Evolutionary conservation across 2,888 invertebrate genomes (phyloP), one percentile per base, ranked within the genome.

Genomic region (Protophormia terraenovae): DNA sequence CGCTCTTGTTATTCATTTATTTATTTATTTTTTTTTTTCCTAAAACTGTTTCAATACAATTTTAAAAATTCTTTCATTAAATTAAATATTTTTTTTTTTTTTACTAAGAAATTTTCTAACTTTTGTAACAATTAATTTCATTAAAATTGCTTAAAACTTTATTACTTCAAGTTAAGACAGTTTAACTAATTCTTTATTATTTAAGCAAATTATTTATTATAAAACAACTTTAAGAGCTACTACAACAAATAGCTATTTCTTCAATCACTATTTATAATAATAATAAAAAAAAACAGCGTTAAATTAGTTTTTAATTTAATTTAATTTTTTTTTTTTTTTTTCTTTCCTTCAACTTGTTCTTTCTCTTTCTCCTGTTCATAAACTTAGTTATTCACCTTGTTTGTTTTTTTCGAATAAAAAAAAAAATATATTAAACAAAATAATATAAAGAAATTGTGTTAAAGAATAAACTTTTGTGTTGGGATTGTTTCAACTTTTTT

Each of bases 381-480:
- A n/a, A n/a, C n/a, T n/a, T n/a, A 35, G 19, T 35, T 53, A n/a
- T 35, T 35, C 22, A 53, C 50, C 69, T 53, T 67, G 14, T 27
- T 64, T 14, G n/a, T 32, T 32, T 47, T 47, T 14, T 69, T 14
- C 3, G 16, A 7, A 19, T 32, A 38, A n/a, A 3, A 24, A 62
- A 62, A 35, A n/a, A n/a, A n/a, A n/a, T n/a, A n/a, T n/a, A 45
- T 16, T 38, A 47, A 72, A 62, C 16, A 62, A 71, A 69, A 22
- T 27, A 6, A 16, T 5, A 27, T 5, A 71, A 55, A 38, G 32
- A 71, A 71, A 71, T 71, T 71, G 27, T 71, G 22, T 71, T 71
- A 71, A 71, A 55, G 53, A 24, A 27, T 27, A 72, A 72, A 72
- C 41, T 72, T 58, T 72, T 58, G 12, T 72, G 27, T 58, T 58